Percentiles rank a stretch among this genome's conserved stretches.
Evolutionary conservation across 2,797 vertebrate species (phyloP).

Genomic region (Scolopax bukidnonensis): DNA sequence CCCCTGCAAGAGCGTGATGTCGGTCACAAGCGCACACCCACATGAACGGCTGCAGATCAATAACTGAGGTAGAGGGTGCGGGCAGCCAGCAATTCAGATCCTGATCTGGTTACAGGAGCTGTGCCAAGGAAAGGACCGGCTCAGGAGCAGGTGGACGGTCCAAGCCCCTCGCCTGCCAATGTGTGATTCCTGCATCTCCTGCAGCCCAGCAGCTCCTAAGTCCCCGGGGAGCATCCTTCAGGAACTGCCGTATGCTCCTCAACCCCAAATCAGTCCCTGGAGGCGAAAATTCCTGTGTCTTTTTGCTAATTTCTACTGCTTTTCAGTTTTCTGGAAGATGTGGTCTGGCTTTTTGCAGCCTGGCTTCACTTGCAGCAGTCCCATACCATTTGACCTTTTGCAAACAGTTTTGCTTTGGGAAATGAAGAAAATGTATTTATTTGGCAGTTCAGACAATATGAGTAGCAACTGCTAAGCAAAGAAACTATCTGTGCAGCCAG

Average conservation of each 20-base stretch:
- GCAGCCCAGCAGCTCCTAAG: neutral
- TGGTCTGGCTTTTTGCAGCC: neutral
- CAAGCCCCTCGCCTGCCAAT: neutral
- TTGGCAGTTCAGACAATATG: neutral
- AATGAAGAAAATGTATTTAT: constrained; percentile 1
- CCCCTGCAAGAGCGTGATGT: fast-evolving
- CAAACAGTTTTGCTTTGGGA: constrained; percentile 13
- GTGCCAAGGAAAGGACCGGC: neutral
- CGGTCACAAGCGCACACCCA: neutral
- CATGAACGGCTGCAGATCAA: neutral
- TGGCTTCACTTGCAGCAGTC: neutral
- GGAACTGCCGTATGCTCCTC: neutral
- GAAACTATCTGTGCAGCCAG: constrained; percentile 10
- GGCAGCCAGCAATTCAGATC: neutral
- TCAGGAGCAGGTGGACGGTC: fast-evolving
- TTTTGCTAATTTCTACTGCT: neutral
- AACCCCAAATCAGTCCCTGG: fast-evolving
- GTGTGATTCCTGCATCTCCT: neutral
- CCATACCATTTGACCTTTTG: neutral
- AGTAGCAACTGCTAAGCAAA: constrained; percentile 12
- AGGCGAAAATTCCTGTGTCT: neutral
- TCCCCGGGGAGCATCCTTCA: neutral
- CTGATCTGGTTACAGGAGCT: neutral
- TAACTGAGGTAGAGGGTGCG: neutral
- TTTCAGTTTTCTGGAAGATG: neutral